Conservation (phyloP, 2,888 invertebrate genomes). For the Pseudococcus jackbeardsleyi region DNA sequence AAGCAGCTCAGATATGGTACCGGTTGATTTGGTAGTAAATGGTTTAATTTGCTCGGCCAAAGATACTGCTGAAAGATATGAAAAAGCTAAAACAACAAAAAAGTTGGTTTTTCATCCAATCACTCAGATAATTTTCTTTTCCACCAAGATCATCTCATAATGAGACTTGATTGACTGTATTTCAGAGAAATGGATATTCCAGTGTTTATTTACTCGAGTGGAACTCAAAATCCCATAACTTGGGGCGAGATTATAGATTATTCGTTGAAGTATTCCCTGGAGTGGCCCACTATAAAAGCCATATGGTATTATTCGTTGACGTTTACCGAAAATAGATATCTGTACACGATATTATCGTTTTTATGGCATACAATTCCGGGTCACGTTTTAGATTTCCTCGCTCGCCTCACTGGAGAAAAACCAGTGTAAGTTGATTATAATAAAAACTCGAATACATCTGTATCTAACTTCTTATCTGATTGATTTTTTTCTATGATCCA, state of each 20-base stretch:
- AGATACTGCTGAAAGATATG: slow-evolving; percentile 71
- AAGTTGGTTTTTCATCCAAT: slow-evolving; percentile 67
- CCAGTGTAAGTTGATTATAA: slow-evolving; percentile 67
- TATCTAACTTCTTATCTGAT: background rate
- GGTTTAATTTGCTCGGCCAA: slow-evolving; percentile 84
- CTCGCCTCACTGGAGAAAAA: slow-evolving; percentile 66
- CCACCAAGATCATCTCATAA: no score
- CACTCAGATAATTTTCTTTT: no score
- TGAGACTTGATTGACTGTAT: background rate
- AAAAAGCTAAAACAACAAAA: slow-evolving; percentile 69
- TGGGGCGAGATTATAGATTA: slow-evolving; percentile 80
- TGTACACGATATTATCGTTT: slow-evolving; percentile 67
- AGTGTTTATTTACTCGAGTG: slow-evolving; percentile 90
- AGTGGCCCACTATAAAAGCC: slow-evolving; percentile 75
- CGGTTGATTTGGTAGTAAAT: slow-evolving; percentile 87
- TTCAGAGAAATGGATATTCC: slow-evolving; percentile 69
- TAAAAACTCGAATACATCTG: no score
- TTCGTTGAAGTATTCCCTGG: slow-evolving; percentile 73
- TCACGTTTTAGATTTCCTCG: slow-evolving; percentile 67
- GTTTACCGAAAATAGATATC: slow-evolving; percentile 66
- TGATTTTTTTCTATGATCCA: slow-evolving; percentile 57
- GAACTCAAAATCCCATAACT: slow-evolving; percentile 83
- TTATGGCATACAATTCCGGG: slow-evolving; percentile 68
- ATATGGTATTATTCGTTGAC: slow-evolving; percentile 68
- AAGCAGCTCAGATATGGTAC: slow-evolving; percentile 83